Evolutionary conservation across 2,888 invertebrate species (phyloP).

Genomic region (Thymelicus sylvestris): DNA sequence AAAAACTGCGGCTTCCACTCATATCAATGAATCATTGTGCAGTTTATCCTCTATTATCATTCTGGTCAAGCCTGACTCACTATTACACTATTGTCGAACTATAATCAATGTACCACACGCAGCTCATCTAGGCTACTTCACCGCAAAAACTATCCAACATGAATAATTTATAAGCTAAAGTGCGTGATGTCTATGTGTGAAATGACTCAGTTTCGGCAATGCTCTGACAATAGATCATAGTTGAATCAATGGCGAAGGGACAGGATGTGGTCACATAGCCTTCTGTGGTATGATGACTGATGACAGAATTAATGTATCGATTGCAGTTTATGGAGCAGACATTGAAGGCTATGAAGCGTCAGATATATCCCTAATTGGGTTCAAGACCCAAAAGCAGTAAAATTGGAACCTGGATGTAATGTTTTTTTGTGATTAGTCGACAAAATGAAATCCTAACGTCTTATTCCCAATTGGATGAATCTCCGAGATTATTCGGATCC

Average conservation of each 20-base stretch:
- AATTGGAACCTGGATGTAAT: no score
- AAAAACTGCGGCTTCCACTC: background rate
- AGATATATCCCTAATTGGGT: no score
- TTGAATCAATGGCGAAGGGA: background rate
- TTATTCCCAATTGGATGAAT: no score
- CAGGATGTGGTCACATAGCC: conserved; percentile 7
- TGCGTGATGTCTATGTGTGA: background rate
- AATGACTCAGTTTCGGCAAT: conserved; percentile 1
- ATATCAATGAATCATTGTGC: conserved; percentile 1
- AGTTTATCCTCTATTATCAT: background rate
- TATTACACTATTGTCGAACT: conserved; percentile 11
- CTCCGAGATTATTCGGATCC: no score
- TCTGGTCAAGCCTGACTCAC: background rate
- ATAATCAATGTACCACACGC: conserved; percentile 4
- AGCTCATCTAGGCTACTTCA: background rate
- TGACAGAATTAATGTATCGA: no score
- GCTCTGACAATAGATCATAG: background rate
- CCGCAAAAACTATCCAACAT: conserved; percentile 7
- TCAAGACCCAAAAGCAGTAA: no score
- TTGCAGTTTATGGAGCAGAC: no score
- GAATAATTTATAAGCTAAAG: background rate
- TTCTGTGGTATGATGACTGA: background rate
- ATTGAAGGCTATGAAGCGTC: no score
- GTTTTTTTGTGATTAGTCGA: no score
- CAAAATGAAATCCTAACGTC: no score